phyloP scores from a whole-genome alignment of 2,888 invertebrate genomes.

The Euspilapteryx auroguttella region DNA sequence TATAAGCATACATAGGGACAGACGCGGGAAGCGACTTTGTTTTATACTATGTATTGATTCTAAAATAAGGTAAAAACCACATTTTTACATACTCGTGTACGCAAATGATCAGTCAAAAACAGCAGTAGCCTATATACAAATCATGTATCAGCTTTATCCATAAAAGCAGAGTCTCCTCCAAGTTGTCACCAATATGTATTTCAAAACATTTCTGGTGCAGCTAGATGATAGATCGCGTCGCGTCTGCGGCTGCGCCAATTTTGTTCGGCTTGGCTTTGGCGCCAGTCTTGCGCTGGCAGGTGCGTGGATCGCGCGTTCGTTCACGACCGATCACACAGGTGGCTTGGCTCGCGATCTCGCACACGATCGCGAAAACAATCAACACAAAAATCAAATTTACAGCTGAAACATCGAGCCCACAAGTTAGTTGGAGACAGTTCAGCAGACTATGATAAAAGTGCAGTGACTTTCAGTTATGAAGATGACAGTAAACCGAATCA shows the following conservation, averaged over 20 bases:
- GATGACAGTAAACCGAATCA: slow-evolving; percentile 78
- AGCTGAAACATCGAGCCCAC: not conserved
- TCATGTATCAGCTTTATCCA: not conserved
- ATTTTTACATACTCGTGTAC: no score
- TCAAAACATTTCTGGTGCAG: slow-evolving; percentile 15
- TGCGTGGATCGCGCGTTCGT: slow-evolving; percentile 49
- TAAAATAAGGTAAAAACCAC: no score
- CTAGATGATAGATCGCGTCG: slow-evolving; percentile 15
- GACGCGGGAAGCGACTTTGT: no score
- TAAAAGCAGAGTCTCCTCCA: no score
- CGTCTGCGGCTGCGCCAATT: slow-evolving; percentile 45
- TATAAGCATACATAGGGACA: no score
- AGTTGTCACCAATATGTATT: not conserved
- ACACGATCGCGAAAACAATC: no score
- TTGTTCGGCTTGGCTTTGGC: no score
- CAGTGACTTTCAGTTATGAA: slow-evolving; percentile 43
- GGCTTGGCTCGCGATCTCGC: not conserved
- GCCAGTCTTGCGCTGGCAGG: slow-evolving; percentile 44
- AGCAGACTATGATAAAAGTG: slow-evolving; percentile 14
- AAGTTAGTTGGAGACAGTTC: no score
- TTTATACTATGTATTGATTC: no score
- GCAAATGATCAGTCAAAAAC: no score
- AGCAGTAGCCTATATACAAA: not conserved
- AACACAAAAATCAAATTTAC: no score
- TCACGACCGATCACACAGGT: not conserved